A percentile compares a stretch with the other conserved stretches of the same genome.
phyloP scores from a whole-genome alignment of 1,140 invertebrate species.

The Brachionus sp. region DNA sequence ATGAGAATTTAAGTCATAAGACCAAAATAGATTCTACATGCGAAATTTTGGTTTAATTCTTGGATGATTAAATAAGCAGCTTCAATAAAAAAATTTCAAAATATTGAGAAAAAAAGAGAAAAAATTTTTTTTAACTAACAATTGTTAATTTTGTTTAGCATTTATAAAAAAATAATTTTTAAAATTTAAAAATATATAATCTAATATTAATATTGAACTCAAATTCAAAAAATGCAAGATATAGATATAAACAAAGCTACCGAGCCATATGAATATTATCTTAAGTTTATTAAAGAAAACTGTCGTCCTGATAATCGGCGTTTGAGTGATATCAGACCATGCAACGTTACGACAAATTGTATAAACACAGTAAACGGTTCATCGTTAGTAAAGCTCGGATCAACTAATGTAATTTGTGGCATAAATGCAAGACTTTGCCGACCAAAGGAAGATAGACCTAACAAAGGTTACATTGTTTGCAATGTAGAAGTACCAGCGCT shows the following conservation, averaged over 20 bases:
- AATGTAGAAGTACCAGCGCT: slow-evolving; percentile 44
- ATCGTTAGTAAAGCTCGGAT: slow-evolving; percentile 16
- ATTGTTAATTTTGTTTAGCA: too few species aligned
- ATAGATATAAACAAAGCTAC: slow-evolving; percentile 34
- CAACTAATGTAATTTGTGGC: slow-evolving; percentile 34
- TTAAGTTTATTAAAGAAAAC: slow-evolving; percentile 44
- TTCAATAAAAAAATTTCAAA: too few species aligned
- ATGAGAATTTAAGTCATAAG: too few species aligned
- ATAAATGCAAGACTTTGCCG: slow-evolving; percentile 25
- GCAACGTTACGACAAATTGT: slow-evolving; percentile 20
- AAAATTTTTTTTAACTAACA: too few species aligned
- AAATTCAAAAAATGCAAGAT: slow-evolving; percentile 26
- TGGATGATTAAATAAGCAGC: too few species aligned
- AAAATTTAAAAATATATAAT: too few species aligned
- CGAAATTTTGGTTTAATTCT: too few species aligned
- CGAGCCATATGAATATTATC: slow-evolving; percentile 43
- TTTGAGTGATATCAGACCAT: slow-evolving; percentile 1
- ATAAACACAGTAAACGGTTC: slow-evolving; percentile 39
- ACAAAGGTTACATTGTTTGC: background rate
- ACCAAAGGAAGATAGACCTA: slow-evolving; percentile 42
- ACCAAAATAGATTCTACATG: too few species aligned
- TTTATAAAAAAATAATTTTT: too few species aligned
- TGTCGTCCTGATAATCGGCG: slow-evolving; percentile 39
- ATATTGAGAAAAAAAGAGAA: too few species aligned
- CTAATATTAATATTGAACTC: too few species aligned